Conservation (phyloP, 2,888 invertebrate genomes). For the Hypomecis atomaria region DNA sequence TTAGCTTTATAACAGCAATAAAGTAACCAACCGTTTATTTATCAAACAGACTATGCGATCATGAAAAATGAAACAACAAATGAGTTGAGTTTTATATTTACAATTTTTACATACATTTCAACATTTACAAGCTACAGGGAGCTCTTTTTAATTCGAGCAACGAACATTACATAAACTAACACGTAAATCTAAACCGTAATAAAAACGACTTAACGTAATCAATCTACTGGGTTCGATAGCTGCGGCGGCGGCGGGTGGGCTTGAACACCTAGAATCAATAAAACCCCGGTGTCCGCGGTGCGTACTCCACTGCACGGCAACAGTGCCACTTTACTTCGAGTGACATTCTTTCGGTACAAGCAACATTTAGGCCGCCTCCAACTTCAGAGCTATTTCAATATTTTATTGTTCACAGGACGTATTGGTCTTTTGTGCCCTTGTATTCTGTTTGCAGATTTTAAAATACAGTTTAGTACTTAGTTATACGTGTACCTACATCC, state of each 20-base stretch:
- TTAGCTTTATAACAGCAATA: slow-evolving; percentile 53
- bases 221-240: slow-evolving; percentile 74
- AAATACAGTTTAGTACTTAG: slow-evolving; percentile 40
- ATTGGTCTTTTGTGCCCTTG: slow-evolving; percentile 70
- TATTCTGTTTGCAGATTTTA: slow-evolving; percentile 31
- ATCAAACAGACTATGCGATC: slow-evolving; percentile 56
- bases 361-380: slow-evolving; percentile 79
- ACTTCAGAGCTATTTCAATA: slow-evolving; percentile 51
- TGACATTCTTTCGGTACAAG: slow-evolving; percentile 63
- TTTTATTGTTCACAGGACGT: slow-evolving; percentile 77
- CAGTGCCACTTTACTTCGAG: slow-evolving; percentile 67
- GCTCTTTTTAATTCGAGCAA: slow-evolving; percentile 85
- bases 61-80: slow-evolving; percentile 74
- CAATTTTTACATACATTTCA: slow-evolving; percentile 84
- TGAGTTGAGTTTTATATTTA: slow-evolving; percentile 81
- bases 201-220: slow-evolving; percentile 79
- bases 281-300: slow-evolving; percentile 73
- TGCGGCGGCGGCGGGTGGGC: slow-evolving; percentile 66
- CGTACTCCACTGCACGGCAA: slow-evolving; percentile 58
- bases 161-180: slow-evolving; percentile 85
- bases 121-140: slow-evolving; percentile 84
- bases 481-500: slow-evolving; percentile 47
- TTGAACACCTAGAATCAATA: slow-evolving; percentile 81
- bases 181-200: slow-evolving; percentile 83
- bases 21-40: slow-evolving; percentile 40